Conservation (phyloP, 2,113 vertebrate genomes). For the Antechinus stuartii region DNA sequence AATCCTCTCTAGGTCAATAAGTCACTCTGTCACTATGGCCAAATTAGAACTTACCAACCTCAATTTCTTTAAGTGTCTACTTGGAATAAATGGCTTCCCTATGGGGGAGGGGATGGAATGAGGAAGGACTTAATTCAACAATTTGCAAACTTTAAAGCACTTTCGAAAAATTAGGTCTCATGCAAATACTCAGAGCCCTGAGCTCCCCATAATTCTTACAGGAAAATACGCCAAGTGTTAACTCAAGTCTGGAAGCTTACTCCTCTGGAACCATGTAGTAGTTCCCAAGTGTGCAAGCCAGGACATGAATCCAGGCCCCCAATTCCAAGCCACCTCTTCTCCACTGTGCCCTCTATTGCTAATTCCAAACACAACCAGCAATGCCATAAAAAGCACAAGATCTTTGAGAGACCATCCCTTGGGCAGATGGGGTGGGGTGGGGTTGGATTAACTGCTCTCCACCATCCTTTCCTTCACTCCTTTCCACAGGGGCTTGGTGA, state of each 20-base stretch:
- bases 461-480: background rate
- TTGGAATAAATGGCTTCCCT: background rate
- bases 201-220: background rate
- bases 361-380: background rate
- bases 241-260: background rate
- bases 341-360: background rate
- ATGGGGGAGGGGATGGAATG: background rate
- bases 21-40: background rate
- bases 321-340: background rate
- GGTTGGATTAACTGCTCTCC: background rate
- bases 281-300: background rate
- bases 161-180: background rate
- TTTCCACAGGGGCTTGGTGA: background rate
- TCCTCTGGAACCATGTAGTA: background rate
- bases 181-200: background rate
- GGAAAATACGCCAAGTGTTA: background rate
- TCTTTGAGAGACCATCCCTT: background rate
- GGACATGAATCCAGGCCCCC: no score
- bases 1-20: background rate
- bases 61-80: background rate
- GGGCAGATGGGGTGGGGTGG: background rate
- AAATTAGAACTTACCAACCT: background rate
- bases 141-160: background rate
- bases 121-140: background rate
- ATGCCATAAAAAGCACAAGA: accelerated